Base-by-base conservation (phyloP, 2,113 vertebrate genomes). In the Ciconia maguari region DNA sequence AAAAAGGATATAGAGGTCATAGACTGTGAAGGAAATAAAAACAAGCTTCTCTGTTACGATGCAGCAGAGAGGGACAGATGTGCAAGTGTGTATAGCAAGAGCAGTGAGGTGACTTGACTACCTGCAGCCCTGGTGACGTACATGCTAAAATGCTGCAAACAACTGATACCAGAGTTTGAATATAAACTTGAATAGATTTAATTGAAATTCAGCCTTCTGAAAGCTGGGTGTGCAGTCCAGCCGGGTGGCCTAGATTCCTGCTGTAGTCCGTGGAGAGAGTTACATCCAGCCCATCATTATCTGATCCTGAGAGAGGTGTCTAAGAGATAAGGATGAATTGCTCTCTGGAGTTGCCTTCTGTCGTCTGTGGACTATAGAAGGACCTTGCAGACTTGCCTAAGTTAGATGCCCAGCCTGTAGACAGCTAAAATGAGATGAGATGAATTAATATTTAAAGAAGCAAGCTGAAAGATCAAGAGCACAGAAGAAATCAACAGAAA, bases 11-110 rank as follows among this genome's bases (percentile, higher is more conserved):
- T 17, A 38, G 41, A 46, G 2, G 16, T 65, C 27, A 75, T 8
- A 62, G 55, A 16, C 27, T 61, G 22, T 10, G 46, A 62, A 78
- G 62, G 27, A 91, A 94, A 70, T 57, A 1, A 54, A 84, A 81
- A 62, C 2, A 0, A 65, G 8, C 5, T 90, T 71, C 46, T 54
- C 9, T 60, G 15, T 42, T 58, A 36, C 0, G 0, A 32, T 42
- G 9, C 6, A 30, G 13, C 27, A 51, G 32, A 54, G 20, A 44
- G 57, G 22, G 32, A 41, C 41, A 65, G 55, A 27, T 0, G 3
- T n/a, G 30, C 32, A 68, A 30, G 12, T 15, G 21, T n/a, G 54
- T 41, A 27, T 24, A 83, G 20, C 20, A 41, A 57, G 42, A 83
- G 36, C 41, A 24, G 27, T 44, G 27, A 62, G 54, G 6, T 32